phyloP scores from a whole-genome alignment of 1,140 invertebrate species.

The Triops longicaudatus region DNA sequence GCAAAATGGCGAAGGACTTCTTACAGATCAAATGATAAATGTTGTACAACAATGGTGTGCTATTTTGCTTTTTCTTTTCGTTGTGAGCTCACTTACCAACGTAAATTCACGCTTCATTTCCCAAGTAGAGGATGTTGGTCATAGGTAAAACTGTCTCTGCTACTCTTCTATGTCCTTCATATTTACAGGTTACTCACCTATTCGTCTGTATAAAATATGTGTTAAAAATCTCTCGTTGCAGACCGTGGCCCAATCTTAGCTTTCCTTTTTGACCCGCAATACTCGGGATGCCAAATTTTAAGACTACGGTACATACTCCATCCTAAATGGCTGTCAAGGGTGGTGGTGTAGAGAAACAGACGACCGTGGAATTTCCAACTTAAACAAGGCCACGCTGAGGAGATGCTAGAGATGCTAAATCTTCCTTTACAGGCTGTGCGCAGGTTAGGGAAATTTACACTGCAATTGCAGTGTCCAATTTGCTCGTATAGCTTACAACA shows the following conservation, averaged over 20 bases:
- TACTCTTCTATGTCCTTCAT: background rate
- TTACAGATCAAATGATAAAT: background rate
- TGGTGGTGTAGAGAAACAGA: background rate
- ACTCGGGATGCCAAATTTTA: background rate
- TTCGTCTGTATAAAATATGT: background rate
- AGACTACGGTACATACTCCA: background rate
- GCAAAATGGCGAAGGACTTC: background rate
- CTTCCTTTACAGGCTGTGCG: background rate
- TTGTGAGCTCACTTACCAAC: background rate
- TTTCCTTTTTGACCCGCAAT: background rate
- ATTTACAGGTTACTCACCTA: background rate
- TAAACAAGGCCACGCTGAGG: background rate
- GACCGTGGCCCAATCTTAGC: background rate
- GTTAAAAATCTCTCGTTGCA: background rate
- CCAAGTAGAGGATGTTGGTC: background rate
- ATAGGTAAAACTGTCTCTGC: background rate
- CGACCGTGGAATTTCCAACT: background rate
- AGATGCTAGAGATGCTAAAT: slow-evolving; percentile 6
- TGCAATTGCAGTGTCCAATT: slow-evolving; percentile 7
- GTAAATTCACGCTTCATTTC: slow-evolving; percentile 3
- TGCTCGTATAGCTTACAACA: background rate
- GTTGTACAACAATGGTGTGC: background rate
- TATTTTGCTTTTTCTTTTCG: background rate
- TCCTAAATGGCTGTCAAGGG: slow-evolving; percentile 1
- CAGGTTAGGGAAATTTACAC: slow-evolving; percentile 14